phyloP scores from a whole-genome alignment of 2,797 vertebrate genomes.

The Linurgus olivaceus region DNA sequence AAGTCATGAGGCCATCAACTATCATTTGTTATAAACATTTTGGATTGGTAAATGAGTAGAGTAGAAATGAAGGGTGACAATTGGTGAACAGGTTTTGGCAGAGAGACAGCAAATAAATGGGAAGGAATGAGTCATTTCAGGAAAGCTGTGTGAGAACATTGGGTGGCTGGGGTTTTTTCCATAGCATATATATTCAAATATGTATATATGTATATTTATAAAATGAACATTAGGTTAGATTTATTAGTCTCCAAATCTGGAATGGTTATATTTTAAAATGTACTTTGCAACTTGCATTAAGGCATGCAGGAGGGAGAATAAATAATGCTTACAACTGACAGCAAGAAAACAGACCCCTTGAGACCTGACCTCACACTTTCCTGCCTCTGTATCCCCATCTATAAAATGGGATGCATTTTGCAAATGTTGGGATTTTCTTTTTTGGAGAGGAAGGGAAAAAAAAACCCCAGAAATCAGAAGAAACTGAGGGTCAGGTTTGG shows the following conservation, averaged over 20 bases:
- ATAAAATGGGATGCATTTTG: constrained; percentile 6
- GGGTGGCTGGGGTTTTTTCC: not conserved
- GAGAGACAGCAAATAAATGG: constrained; percentile 23
- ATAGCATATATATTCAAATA: not conserved
- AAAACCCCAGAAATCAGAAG: not conserved
- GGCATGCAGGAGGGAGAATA: not conserved
- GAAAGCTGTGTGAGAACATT: not conserved
- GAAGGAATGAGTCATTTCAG: constrained; percentile 19
- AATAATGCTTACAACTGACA: not conserved
- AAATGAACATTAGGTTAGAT: constrained; percentile 16
- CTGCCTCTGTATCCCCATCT: not conserved
- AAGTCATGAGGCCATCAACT: not conserved
- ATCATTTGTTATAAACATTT: constrained; percentile 14
- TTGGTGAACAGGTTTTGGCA: constrained; percentile 55
- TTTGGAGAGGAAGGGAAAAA: too few relatives aligned
- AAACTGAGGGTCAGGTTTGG: not conserved
- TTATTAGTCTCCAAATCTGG: constrained; percentile 17
- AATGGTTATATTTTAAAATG: not conserved
- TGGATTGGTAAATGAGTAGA: constrained; percentile 2
- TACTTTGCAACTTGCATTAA: not conserved
- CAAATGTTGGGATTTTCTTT: not conserved
- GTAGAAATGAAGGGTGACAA: constrained; percentile 35
- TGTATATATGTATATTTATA: constrained; percentile 31
- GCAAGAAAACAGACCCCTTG: not conserved
- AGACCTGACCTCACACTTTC: not conserved